Evolutionary conservation across 2,797 vertebrate genomes (phyloP), one percentile per base, ranked within the genome.

Genomic region (Lateolabrax maculatus): DNA sequence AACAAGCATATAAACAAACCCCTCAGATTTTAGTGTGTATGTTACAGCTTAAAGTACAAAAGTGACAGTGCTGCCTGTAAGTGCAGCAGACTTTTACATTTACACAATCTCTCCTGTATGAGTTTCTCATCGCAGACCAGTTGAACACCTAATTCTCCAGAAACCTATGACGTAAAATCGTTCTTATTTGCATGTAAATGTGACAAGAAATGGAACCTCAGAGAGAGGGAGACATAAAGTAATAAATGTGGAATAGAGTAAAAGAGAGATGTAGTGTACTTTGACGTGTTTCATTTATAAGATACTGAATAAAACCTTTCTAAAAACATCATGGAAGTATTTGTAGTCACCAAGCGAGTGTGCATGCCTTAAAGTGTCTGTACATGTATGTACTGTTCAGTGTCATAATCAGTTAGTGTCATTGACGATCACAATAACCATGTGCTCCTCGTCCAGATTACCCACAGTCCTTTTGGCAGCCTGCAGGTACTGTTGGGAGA

Each of bases 401-500:
- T 65, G 55, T 68, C 13, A 29, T 31, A 2, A 39, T 89, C 86
- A 93, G 27, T 92, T 95, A 75, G 96, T 94, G 95, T 99, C 98
- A 85, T 92, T 96, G 62, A 99, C 98, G 46, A 99, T 96, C 64
- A 99, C 97, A 58, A 99, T 94, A 36, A 99, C 97, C 95, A 99
- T 97, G 94, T 99, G 98, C 80, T 99, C 98, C 90, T 99, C 98
- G 37, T 99, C 97, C 75, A 99, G 93, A 84, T 96, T 97, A 65
- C 97, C 97, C 94, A 98, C 91, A 92, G 96, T 97, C 94, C 97
- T 97, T 79, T 96, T 95, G 81, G 98, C 97, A 0, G 92, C 92
- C 95, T 98, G 97, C 88, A 99, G 97, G 95, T 97, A 99, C 94
- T 98, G 97, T 91, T 98, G 97, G 0, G 98, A 97, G 83, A 99